Percentiles rank a stretch among this genome's conserved stretches.
phyloP scores from a whole-genome alignment of 2,113 vertebrate genomes.

The Psittacus erithacus region DNA sequence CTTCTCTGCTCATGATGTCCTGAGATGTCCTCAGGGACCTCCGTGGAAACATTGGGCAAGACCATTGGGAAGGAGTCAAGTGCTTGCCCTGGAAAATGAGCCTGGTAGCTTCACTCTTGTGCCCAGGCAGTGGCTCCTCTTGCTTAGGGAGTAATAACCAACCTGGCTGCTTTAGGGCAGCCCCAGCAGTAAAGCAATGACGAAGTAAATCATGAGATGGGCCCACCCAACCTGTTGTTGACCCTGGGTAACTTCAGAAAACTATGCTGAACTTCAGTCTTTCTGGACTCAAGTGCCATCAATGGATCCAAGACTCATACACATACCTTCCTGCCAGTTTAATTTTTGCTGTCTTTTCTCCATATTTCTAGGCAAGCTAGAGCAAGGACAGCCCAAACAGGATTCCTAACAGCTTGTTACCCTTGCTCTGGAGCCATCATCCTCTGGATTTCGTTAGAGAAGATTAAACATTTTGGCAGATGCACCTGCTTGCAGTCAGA shows the following conservation, averaged over 20 bases:
- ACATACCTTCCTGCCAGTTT: background rate
- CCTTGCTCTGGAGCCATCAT: background rate
- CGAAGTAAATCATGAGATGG: background rate
- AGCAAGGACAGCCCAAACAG: background rate
- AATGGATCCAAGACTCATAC: background rate
- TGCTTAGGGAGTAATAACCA: background rate
- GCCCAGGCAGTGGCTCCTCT: fast-evolving
- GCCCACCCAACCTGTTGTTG: background rate
- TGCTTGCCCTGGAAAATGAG: background rate
- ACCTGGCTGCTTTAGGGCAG: background rate
- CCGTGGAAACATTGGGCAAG: background rate
- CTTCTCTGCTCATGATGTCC: background rate
- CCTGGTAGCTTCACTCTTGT: background rate
- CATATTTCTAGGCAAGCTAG: background rate
- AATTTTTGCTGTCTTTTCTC: background rate
- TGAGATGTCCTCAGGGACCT: background rate
- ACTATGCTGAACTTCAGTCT: background rate
- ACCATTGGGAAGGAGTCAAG: background rate
- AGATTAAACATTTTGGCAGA: background rate
- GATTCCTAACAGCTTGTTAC: background rate
- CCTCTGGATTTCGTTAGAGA: background rate
- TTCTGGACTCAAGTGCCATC: background rate
- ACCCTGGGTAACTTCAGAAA: background rate
- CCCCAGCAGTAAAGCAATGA: background rate
- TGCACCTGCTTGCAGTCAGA: background rate